Conservation (phyloP, 2,888 invertebrate genomes). For the Cataglyphis albicans region DNA sequence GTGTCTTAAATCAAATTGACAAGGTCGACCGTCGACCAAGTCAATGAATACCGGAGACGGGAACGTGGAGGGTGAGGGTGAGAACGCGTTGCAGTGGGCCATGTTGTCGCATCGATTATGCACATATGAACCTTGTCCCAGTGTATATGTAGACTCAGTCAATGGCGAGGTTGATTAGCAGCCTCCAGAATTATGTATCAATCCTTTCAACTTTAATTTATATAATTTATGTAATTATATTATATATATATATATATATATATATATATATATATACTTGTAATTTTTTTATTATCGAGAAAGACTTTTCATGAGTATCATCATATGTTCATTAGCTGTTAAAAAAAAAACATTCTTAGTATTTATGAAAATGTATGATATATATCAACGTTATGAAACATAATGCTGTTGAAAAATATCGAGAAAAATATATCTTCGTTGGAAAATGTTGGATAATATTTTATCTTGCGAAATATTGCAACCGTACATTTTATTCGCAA, state of each 20-base stretch:
- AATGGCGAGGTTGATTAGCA: slow-evolving; percentile 62
- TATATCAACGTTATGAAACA: neutral
- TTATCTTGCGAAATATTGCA: neutral
- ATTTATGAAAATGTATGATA: neutral
- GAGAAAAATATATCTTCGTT: neutral
- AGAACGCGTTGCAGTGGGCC: slow-evolving; percentile 66
- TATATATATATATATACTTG: no score
- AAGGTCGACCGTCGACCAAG: slow-evolving; percentile 64
- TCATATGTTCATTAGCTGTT: neutral
- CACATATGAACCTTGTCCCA: slow-evolving; percentile 77
- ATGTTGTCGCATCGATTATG: slow-evolving; percentile 81
- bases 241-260: neutral
- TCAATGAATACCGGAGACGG: slow-evolving; percentile 24
- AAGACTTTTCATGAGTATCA: neutral
- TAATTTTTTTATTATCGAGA: neutral
- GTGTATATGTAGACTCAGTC: slow-evolving; percentile 64
- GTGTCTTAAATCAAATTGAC: slow-evolving; percentile 62
- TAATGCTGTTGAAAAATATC: neutral
- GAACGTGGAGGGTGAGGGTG: slow-evolving; percentile 13
- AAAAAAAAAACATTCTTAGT: neutral
- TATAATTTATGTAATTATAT: neutral
- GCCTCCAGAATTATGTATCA: slow-evolving; percentile 3
- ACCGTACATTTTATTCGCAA: neutral
- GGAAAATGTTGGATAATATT: neutral
- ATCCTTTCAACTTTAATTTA: neutral